Evolutionary conservation across 2,797 vertebrate species (phyloP), one percentile per base, ranked within the genome.

Genomic region (Manis javanica): DNA sequence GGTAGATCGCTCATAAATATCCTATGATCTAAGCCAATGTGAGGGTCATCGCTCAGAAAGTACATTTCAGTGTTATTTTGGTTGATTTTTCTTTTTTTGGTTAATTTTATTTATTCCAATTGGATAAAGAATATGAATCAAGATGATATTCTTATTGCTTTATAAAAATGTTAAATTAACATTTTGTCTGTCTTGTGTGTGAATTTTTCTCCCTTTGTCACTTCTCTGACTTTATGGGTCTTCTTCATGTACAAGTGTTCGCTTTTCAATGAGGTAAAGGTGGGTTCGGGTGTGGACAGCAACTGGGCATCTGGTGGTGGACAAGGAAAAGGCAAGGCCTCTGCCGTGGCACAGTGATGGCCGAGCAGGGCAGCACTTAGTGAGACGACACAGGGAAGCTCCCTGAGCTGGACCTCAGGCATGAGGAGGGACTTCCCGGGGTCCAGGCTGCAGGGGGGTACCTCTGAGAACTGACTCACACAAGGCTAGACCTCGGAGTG

Each of bases 161-260:
- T 88, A 87, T 85, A 85, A 63, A 92, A 92, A 81, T 51, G 64
- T 68, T 88, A 49, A 55, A 42, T 90, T 53, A 39, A 6, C 46
- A 77, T 79, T 94, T 84, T 66, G 24, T 86, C 53, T 74, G 19
- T 61, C 55, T 82, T 75, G 15, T 57, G 24, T 90, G 24, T 31
- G 87, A 46, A 59, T 57, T 78, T 97, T 72, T 87, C 85, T 78
- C 64, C 34, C 34, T 53, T 82, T 83, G 16, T 89, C 75, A 66
- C 59, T 68, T 74, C 74, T 75, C 57, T 74, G 61, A 55, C 19
- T 71, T 75, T 66, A 39, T 51, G 31, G 18, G 34, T 24, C 53
- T 37, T 46, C 86, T 55, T 26, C 29, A 46, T 13, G 26, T 49
- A 55, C 68, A 93, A 86, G 46, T 1, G 29, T 29, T 72, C 18